A percentile compares a stretch with the other conserved stretches of the same genome.
Evolutionary conservation across 2,888 invertebrate genomes (phyloP).

Genomic region (Nomada lathburiana): DNA sequence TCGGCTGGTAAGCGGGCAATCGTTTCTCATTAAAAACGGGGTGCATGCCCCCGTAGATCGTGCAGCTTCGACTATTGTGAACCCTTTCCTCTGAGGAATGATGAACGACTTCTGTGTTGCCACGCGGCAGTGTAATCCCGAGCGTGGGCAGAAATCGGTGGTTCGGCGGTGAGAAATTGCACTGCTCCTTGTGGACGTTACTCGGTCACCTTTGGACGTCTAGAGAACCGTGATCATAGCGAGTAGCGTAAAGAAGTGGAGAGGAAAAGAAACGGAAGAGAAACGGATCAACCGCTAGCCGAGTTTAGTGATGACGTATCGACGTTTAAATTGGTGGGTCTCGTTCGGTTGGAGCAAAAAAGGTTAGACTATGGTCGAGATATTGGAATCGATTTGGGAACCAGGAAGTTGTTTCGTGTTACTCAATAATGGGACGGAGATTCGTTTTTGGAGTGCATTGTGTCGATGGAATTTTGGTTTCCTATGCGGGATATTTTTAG

Average conservation of each 20-base stretch:
- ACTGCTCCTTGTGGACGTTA: slow-evolving; percentile 28
- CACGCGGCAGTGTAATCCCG: neutral
- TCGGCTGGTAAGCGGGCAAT: slow-evolving; percentile 6
- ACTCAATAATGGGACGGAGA: too few species aligned
- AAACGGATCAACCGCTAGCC: neutral
- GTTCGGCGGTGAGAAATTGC: neutral
- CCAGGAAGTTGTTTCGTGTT: slow-evolving; percentile 19
- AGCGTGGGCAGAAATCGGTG: slow-evolving; percentile 13
- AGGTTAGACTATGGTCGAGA: slow-evolving; percentile 7
- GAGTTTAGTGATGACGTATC: slow-evolving; percentile 25
- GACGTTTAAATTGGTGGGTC: slow-evolving; percentile 24
- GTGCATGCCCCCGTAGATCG: neutral
- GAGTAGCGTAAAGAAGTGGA: neutral
- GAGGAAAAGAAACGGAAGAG: too few species aligned
- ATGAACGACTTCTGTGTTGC: slow-evolving; percentile 52
- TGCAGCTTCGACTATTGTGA: slow-evolving; percentile 2
- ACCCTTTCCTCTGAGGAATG: neutral
- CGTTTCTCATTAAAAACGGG: neutral
- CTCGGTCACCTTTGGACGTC: slow-evolving; percentile 9
- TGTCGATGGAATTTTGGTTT: neutral
- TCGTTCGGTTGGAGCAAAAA: slow-evolving; percentile 7
- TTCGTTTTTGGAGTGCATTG: neutral
- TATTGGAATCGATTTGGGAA: slow-evolving; percentile 1
- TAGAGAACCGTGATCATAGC: too few species aligned
- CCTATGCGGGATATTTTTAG: neutral